Evolutionary conservation across 2,113 vertebrate species (phyloP), one percentile per base, ranked within the genome.

Genomic region (Otocyon megalotis): DNA sequence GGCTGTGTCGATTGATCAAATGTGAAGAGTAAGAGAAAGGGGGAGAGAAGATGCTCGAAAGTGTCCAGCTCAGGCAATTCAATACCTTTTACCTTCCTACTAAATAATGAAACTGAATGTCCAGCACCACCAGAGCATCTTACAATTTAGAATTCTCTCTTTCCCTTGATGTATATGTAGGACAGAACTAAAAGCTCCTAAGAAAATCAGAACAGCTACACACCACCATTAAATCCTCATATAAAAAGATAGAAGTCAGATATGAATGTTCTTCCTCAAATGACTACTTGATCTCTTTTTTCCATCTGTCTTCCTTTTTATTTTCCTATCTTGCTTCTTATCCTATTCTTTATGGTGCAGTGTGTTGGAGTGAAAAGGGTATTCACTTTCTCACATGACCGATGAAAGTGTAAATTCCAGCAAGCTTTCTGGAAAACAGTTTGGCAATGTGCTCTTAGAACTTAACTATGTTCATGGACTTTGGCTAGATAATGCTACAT

Each of bases 171-270:
- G 19, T 88, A 13, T 53, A 35, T 24, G 0, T 12, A 28, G 19
- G 30, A 60, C 56, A 79, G 82, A 37, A 24, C 30, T n/a, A 67
- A 90, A 74, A 76, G 48, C 43, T 56, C n/a, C 6, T 13, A 17
- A 80, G 72, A 72, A 92, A 92, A 90, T 69, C 67, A 93, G 88
- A 80, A 82, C 9, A 26, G 28, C n/a, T 48, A 65, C 76, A 28
- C 12, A 37, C 72, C 32, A 53, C 3, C 0, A 15, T 88, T 7
- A 50, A 3, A 60, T 30, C 24, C n/a, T 84, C 14, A 8, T 24
- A 0, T 71, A n/a, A 28, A 56, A 63, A 50, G 63, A 87, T 3
- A 58, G 60, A 90, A 65, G 26, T 81, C 80, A 65, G 80, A 95
- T 79, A 74, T 3, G 22, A 85, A n/a, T n/a, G 14, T 28, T 63